phyloP scores from a whole-genome alignment of 2,113 vertebrate genomes.

The Perca fluviatilis region DNA sequence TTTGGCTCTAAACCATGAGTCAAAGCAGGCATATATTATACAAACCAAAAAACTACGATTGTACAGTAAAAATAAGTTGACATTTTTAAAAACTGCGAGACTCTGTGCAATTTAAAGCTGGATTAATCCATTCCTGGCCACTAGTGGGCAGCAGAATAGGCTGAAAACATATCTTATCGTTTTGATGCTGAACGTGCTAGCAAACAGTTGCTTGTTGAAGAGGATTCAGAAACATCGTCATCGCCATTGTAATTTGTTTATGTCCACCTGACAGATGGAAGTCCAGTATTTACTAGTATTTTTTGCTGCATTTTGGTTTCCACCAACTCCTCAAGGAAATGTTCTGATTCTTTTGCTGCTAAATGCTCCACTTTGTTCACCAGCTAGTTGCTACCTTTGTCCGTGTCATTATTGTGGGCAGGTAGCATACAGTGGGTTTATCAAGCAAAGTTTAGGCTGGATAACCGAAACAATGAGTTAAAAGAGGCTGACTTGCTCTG shows the following conservation, averaged over 20 bases:
- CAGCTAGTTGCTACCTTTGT: too few relatives aligned
- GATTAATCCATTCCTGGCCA: not conserved
- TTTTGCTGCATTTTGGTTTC: not conserved
- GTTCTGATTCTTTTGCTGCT: not conserved
- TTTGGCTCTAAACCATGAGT: not conserved
- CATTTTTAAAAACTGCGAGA: not conserved
- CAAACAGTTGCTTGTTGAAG: not conserved
- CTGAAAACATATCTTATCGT: not conserved
- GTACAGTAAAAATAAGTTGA: not conserved
- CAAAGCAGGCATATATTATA: not conserved
- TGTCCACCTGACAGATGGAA: not conserved
- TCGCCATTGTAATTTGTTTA: not conserved
- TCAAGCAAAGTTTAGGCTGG: not conserved
- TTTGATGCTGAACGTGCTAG: not conserved
- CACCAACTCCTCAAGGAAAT: not conserved
- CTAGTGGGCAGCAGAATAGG: not conserved
- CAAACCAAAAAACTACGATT: not conserved
- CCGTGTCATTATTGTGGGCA: too few relatives aligned
- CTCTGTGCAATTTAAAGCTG: not conserved
- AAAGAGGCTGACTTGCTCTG: not conserved
- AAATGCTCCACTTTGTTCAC: not conserved
- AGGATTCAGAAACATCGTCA: too few relatives aligned
- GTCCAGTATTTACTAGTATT: not conserved
- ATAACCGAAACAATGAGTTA: not conserved
- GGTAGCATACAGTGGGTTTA: not conserved